Conservation (phyloP, 2,797 vertebrate genomes). For the Macroramphosus scolopax region DNA sequence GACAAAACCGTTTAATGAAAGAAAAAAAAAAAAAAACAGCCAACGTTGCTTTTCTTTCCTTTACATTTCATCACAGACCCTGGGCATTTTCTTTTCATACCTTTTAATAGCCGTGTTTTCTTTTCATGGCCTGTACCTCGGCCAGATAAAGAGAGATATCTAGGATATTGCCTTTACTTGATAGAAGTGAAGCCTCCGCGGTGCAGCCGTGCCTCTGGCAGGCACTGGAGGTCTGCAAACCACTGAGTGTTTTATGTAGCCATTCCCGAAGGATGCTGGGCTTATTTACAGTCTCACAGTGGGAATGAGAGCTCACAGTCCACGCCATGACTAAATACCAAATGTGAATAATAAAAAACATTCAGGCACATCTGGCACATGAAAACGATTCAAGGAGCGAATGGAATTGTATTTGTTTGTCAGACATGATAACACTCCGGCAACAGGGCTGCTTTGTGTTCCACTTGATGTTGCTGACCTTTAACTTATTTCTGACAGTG, state of each 20-base stretch:
- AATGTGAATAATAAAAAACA: constrained; percentile 57
- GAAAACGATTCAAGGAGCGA: constrained; percentile 49
- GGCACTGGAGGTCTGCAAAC: constrained; percentile 53
- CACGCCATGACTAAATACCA: constrained; percentile 60
- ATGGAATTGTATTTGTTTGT: constrained; percentile 61
- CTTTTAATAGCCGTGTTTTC: no score
- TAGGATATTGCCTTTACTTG: constrained; percentile 50
- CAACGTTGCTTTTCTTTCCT: no score
- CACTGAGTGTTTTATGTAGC: constrained; percentile 64
- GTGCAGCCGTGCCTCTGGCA: constrained; percentile 54
- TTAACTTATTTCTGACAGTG: constrained; percentile 39
- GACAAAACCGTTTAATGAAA: no score
- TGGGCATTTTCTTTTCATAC: no score
- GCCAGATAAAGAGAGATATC: constrained; percentile 48
- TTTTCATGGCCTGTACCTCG: constrained; percentile 16
- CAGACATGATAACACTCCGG: constrained; percentile 41
- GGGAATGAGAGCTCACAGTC: constrained; percentile 54
- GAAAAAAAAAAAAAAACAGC: no score
- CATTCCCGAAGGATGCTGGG: constrained; percentile 57
- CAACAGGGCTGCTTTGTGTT: constrained; percentile 25
- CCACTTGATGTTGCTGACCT: constrained; percentile 50
- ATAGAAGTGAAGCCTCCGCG: constrained; percentile 30
- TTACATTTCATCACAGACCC: no score
- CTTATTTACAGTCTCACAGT: constrained; percentile 67
- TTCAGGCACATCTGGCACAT: constrained; percentile 59